Evolutionary conservation across 2,113 vertebrate genomes (phyloP), one percentile per base, ranked within the genome.

Genomic region (Alces alces): DNA sequence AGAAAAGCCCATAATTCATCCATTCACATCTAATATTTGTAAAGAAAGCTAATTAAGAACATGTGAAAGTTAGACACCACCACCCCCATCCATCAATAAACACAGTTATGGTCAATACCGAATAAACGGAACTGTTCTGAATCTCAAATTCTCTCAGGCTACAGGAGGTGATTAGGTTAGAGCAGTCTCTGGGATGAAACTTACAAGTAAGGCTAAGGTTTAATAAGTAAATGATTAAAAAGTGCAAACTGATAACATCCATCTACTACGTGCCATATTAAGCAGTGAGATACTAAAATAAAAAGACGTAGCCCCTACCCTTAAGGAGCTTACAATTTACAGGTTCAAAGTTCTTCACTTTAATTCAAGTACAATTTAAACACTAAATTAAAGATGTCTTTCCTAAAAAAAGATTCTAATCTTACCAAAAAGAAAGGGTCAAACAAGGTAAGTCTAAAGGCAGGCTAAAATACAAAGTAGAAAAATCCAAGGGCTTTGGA

Each of bases 331-430:
- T 80, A 86, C 19, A 93, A 89, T 86, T 85, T 66, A 92, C 30
- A 78, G 33, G 45, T 45, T 95, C 45, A 82, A 79, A 43, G 86
- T 55, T 79, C 70, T 95, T 96, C n/a, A 84, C 16, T 87, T 43
- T 90, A 54, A 95, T 66, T 94, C 60, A 96, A 87, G 16, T 54
- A 89, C 78, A 93, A 86, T 47, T 89, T 89, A 97, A 96, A 96
- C 4, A 96, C 33, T 93, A 92, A 66, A 50, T 39, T 39, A 55
- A 95, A 88, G 10, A 86, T 33, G 4, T 19, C 30, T 89, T 96
- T 96, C 55, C 28, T 82, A 16, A 76, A 93, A 36, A 95, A 82
- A 66, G 33, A 89, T 87, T 93, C 45, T 70, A 89, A 93, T 84
- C 55, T 86, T 89, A 91, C 30, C 52, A 89, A 97, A 93, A 96